Percentiles rank a stretch among this genome's conserved stretches.
phyloP scores from a whole-genome alignment of 1,140 invertebrate genomes.

The Neodiprion lecontei region DNA sequence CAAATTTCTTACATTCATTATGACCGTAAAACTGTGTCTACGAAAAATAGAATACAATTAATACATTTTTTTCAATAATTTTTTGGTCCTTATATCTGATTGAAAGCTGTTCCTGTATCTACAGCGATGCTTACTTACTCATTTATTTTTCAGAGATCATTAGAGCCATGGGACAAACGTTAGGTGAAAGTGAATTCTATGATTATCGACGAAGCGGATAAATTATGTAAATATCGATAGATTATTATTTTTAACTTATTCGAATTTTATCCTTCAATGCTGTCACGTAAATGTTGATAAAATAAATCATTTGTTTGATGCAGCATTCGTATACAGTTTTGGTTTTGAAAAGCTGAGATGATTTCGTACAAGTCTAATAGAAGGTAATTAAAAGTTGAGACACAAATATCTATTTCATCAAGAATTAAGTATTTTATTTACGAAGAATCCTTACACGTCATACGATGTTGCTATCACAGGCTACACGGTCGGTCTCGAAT shows the following conservation, averaged over 20 bases:
- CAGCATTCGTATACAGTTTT: background rate
- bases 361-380: background rate
- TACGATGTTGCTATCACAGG: too few species aligned
- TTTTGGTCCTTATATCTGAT: background rate
- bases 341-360: background rate
- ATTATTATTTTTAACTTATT: conserved; percentile 5
- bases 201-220: background rate
- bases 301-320: background rate
- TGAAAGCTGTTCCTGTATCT: background rate
- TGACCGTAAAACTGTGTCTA: background rate
- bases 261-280: background rate
- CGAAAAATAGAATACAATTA: background rate
- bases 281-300: background rate
- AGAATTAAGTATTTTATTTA: background rate
- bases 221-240: conserved; percentile 1
- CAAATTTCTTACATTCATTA: background rate
- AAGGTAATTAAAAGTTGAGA: background rate
- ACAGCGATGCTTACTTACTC: background rate
- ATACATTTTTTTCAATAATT: background rate
- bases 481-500: too few species aligned
- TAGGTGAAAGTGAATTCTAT: background rate
- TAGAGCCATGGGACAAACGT: background rate
- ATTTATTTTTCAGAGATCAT: background rate
- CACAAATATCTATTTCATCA: background rate
- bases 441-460: too few species aligned